Evolutionary conservation across 2,113 vertebrate genomes (phyloP).

Genomic region (Gopherus evgoodei): DNA sequence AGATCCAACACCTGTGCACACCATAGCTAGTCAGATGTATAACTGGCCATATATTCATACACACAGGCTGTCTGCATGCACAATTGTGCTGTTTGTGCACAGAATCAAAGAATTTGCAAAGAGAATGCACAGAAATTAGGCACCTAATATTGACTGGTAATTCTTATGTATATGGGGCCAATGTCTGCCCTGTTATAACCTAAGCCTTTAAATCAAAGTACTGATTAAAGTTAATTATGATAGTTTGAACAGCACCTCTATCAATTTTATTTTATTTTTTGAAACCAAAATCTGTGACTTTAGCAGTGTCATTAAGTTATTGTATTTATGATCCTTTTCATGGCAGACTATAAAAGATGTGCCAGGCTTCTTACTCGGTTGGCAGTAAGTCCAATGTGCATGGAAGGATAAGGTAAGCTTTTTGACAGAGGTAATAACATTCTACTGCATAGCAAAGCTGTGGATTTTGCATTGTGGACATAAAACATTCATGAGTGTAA

Average conservation of each 20-base stretch:
- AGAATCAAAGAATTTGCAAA: neutral
- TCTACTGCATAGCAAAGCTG: neutral
- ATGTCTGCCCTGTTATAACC: neutral
- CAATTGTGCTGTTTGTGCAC: conserved; percentile 1
- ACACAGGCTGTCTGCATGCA: neutral
- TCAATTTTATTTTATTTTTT: neutral
- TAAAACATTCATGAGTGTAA: neutral
- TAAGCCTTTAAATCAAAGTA: neutral
- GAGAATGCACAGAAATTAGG: neutral
- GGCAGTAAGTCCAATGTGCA: conserved; percentile 92
- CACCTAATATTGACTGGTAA: fast-evolving
- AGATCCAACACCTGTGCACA: neutral
- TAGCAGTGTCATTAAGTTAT: neutral
- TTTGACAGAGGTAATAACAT: neutral
- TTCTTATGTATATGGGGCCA: neutral
- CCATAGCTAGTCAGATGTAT: neutral
- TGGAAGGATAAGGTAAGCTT: conserved; percentile 87
- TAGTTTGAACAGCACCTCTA: neutral
- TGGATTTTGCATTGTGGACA: neutral
- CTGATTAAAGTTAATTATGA: neutral
- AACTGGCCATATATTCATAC: neutral
- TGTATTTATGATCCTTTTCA: conserved; percentile 35
- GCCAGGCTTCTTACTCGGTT: conserved; percentile 93
- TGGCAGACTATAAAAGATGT: conserved; percentile 93
- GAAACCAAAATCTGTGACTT: neutral